A percentile compares a stretch with the other conserved stretches of the same genome.
Conservation (phyloP, 2,888 invertebrate species). For the Euzophera pinguis region DNA sequence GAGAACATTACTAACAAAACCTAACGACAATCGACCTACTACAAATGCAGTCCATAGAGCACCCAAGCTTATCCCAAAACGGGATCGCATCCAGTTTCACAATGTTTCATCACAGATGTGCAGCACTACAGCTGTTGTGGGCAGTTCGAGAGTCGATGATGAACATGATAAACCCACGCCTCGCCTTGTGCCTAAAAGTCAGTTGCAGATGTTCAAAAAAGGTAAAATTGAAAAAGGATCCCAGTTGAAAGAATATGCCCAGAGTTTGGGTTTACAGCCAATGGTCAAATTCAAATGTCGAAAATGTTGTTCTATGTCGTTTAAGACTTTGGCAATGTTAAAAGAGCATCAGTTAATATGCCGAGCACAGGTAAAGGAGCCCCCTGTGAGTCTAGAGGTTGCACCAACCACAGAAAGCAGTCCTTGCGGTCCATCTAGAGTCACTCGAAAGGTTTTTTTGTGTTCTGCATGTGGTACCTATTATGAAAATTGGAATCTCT, state of each 20-base stretch:
- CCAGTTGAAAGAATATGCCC: constrained; percentile 82
- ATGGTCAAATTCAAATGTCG: constrained; percentile 86
- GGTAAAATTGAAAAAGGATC: constrained; percentile 64
- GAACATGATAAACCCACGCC: constrained; percentile 71
- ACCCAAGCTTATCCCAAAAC: constrained; percentile 67
- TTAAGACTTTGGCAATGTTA: constrained; percentile 82
- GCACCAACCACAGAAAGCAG: constrained; percentile 53
- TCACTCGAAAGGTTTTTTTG: constrained; percentile 88
- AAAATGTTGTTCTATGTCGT: constrained; percentile 85
- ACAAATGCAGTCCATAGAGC: constrained; percentile 46
- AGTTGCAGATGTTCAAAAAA: constrained; percentile 66
- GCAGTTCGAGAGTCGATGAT: constrained; percentile 42
- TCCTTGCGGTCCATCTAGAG: constrained; percentile 73
- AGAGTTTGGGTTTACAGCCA: constrained; percentile 85
- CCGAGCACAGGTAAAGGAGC: constrained; percentile 66
- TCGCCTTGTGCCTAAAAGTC: constrained; percentile 71
- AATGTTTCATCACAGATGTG: constrained; percentile 54
- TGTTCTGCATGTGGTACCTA: constrained; percentile 91
- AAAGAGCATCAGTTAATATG: constrained; percentile 86
- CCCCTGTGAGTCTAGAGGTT: constrained; percentile 61
- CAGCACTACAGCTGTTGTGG: constrained; percentile 49
- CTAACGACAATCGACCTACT: constrained; percentile 48
- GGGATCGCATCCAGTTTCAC: constrained; percentile 54
- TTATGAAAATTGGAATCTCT: constrained; percentile 92
- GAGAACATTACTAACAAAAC: constrained; percentile 49